A percentile compares a stretch with the other conserved stretches of the same genome.
Evolutionary conservation across 2,113 vertebrate genomes (phyloP).

Genomic region (Otus sunia): DNA sequence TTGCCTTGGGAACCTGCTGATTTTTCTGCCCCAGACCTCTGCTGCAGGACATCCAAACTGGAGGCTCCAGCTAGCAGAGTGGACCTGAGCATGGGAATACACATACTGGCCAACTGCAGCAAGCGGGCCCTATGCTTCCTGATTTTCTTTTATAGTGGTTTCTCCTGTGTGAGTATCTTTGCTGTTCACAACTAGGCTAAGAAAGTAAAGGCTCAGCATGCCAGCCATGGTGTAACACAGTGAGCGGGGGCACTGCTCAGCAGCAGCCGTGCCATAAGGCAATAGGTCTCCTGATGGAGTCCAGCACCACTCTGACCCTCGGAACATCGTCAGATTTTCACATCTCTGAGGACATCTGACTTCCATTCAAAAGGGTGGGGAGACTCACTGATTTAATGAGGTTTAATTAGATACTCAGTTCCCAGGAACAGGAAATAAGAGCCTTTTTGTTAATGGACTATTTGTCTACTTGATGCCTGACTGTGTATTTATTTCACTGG

Average conservation of each 20-base stretch:
- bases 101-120: background rate
- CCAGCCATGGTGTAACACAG: background rate
- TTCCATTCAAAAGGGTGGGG: background rate
- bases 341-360: background rate
- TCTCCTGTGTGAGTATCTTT: background rate
- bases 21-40: background rate
- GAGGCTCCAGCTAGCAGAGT: background rate
- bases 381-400: background rate
- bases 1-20: background rate
- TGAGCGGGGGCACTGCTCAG: background rate
- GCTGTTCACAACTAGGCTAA: background rate
- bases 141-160: background rate
- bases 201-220: background rate
- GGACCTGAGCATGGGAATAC: background rate
- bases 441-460: background rate
- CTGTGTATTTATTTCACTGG: background rate
- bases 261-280: background rate
- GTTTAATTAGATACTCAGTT: background rate
- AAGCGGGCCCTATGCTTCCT: background rate
- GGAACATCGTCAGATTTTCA: background rate
- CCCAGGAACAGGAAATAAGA: background rate
- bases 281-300: background rate
- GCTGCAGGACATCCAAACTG: background rate
- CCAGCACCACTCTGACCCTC: background rate
- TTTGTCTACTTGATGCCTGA: background rate